Evolutionary conservation across 2,888 invertebrate genomes (phyloP), one percentile per base, ranked within the genome.

Genomic region (Digitonthophagus gazella): DNA sequence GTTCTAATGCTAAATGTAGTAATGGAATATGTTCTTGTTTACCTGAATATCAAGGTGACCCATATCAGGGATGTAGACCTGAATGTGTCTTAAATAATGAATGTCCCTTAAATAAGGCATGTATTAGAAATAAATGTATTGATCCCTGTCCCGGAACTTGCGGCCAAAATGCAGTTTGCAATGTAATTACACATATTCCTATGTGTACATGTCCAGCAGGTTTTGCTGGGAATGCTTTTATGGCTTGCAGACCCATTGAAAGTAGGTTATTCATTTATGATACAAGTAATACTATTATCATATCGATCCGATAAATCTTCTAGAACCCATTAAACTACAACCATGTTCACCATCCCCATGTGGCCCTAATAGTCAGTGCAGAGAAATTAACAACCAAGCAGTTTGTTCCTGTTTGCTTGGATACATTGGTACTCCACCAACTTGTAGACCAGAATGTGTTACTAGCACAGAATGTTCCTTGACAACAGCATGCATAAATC

Each of bases 61-160:
- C 93, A 15, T 91, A 90, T 77, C 80, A 85, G 22, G 90, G 90
- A 15, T 93, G 93, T 78, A 88, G 91, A 73, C 93, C 93, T 0
- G 93, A 93, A 84, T 94, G 94, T 80, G 85, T 92, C 11, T 85
- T 90, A 11, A 93, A 90, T 79, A 88, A 87, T 65, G 93, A 93
- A 73, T 93, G 93, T 80, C 79, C 88, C 0, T 77, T 85, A 70
- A 85, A 90, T 75, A 89, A 84, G 77, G 90, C 93, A 66, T 95
- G 95, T 78, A 85, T 90, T 55, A 86, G 86, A 75, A 90, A 89
- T 77, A 92, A 91, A 82, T 93, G 93, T 78, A 79, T 84, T 3
- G 89, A 93, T 80, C 93, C 93, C 14, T 93, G 93, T 76, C 86
- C 86, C 19, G 90, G 90, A 74, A 89, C 88, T 64, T 90, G 93